Conservation (phyloP, 2,113 vertebrate species). For the Brienomyrus longianalis region DNA sequence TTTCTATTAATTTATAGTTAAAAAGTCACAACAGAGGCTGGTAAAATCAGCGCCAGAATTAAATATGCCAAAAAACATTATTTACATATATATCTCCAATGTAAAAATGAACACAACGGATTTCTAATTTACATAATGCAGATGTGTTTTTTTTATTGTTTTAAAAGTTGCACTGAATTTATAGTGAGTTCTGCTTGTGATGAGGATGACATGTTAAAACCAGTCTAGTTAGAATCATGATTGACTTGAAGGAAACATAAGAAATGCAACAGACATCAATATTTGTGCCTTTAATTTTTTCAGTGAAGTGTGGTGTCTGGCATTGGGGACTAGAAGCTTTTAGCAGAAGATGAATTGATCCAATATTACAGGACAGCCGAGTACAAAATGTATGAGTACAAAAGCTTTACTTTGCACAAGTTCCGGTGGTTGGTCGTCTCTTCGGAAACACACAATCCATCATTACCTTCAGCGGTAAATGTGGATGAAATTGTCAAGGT, state of each 20-base stretch:
- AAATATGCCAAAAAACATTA: not conserved
- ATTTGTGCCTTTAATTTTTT: not conserved
- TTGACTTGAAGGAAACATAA: not conserved
- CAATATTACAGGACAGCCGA: slow-evolving; percentile 4
- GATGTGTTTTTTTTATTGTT: not conserved
- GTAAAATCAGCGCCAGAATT: not conserved
- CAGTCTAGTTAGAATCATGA: not conserved
- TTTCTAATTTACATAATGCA: not conserved
- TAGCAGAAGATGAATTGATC: slow-evolving; percentile 8
- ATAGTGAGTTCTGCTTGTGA: not conserved
- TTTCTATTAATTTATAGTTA: not conserved
- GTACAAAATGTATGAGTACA: not conserved
- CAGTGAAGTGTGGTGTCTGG: not conserved
- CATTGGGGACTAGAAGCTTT: not conserved
- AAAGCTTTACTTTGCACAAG: not conserved
- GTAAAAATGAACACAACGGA: not conserved
- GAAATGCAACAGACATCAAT: not conserved
- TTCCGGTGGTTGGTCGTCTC: not conserved
- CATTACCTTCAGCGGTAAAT: not conserved
- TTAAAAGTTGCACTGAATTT: not conserved
- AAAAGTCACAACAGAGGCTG: not conserved
- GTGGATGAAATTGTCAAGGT: slow-evolving; percentile 3
- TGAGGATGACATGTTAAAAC: not conserved
- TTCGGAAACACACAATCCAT: not conserved
- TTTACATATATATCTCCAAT: not conserved